Percentiles rank a stretch among this genome's conserved stretches.
These are phyloP conservation scores for Hypocryptadius cinnamomeus DNA, from an alignment of 2,113 vertebrate species.

Conservation along the genomic window DNA sequence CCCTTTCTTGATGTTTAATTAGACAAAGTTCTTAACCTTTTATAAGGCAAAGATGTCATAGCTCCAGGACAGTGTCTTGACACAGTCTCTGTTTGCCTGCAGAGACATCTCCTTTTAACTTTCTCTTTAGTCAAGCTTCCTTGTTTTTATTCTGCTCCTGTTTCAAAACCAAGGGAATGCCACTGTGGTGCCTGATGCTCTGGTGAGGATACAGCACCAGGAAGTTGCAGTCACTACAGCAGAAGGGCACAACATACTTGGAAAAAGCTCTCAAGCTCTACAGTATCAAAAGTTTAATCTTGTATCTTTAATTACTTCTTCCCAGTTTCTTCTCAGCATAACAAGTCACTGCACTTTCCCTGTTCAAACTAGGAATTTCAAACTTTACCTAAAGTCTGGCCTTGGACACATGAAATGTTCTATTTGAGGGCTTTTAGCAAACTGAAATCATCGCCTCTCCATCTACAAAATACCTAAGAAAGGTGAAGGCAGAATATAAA, in stretches of 20 bases:
- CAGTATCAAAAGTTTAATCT: background rate
- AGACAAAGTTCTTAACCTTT: background rate
- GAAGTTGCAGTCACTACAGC: background rate
- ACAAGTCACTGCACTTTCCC: background rate
- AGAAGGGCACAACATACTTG: background rate
- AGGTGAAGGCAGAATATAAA: background rate
- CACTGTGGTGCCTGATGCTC: background rate
- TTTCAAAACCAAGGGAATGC: background rate
- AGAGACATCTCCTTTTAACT: background rate
- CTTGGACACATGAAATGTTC: background rate
- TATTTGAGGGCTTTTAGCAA: background rate
- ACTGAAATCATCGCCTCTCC: background rate
- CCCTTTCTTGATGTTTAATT: background rate
- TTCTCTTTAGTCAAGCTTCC: background rate
- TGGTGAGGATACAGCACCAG: accelerated
- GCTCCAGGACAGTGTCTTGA: background rate
- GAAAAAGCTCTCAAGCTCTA: background rate
- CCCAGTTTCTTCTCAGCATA: background rate
- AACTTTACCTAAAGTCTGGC: background rate
- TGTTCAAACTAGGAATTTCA: background rate
- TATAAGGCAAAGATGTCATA: background rate
- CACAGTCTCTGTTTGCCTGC: background rate
- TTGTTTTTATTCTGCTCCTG: background rate
- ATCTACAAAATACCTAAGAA: background rate
- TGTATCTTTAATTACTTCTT: background rate